Evolutionary conservation across 2,888 invertebrate species (phyloP), one percentile per base, ranked within the genome.

Genomic region (Hoplodrina blanda): DNA sequence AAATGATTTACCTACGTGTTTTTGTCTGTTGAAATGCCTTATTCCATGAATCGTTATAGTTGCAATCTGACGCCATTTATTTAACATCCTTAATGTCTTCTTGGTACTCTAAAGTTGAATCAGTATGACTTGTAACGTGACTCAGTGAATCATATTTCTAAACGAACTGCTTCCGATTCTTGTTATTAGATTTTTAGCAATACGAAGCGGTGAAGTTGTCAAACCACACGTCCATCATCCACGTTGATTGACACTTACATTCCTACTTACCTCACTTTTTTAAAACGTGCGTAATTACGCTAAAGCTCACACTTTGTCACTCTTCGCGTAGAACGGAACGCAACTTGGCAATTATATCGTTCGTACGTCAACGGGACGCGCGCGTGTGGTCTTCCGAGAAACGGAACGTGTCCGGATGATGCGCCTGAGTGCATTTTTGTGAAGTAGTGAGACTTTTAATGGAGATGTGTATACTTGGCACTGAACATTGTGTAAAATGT

Each of bases 371-470:
- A 81, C 88, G 78, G 62, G 73, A 46, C 78, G 63, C 76, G 67
- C 77, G 84, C 80, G 87, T 87, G 88, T 88, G 88, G 88, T 85
- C 88, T 87, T 85, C 87, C 70, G 68, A 84, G 88, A 88, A 87
- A 79, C 85, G 82, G 82, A 80, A 83, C 85, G 83, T 78, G 70
- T 75, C 78, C 61, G 73, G 76, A 73, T 74, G 70, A 81, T 82
- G 83, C 75, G 84, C 70, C 30, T 73, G 82, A 82, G 81, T 84
- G 81, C 85, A 76, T 82, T 83, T 84, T 78, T 80, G 73, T 82
- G 55, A 44, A 72, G 69, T 55, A 64, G 61, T 70, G 69, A 70
- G 84, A 76, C 64, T 78, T 80, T 72, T 72, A 82, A 78, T 72
- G 69, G 62, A 80, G 73, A 67, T 20, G 71, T 57, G 20, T 33